Evolutionary conservation across 2,113 vertebrate genomes (phyloP), one percentile per base, ranked within the genome.

Genomic region (Paratilapia polleni): DNA sequence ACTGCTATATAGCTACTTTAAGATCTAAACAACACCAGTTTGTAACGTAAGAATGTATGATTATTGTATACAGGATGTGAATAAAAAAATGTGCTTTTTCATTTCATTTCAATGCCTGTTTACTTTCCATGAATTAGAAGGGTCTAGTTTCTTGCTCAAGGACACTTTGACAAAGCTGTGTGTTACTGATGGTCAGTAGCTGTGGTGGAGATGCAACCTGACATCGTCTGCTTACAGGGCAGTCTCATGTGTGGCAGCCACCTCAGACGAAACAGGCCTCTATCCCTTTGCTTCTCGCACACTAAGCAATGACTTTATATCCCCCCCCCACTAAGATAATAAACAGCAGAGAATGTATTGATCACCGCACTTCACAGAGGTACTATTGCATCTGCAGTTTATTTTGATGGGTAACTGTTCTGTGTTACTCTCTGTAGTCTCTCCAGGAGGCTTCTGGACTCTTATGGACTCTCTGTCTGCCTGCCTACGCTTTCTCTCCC

Each of bases 401-500:
- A 77, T 87, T 91, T 56, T 60, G 74, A 82, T 85, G 62, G 75
- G 56, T 66, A 85, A 85, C 64, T 60, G 43, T 49, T n/a, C 34
- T 52, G 64, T 81, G 63, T 81, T 82, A 24, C 74, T 73, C 73
- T 68, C 43, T 80, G 70, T 10, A 41, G 76, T 68, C 56, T 64
- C 79, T 86, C 24, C 77, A 81, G 77, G 17, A 57, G 81, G 57
- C 61, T 77, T 52, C 54, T 56, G 58, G 81, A 88, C 75, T 75
- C 74, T 77, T 58, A 57, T 84, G 59, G 87, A 89, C 88, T 90
- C 59, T 74, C 58, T 70, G 56, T 81, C 82, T 89, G 82, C 76
- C 57, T 85, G 87, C 89, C 89, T 81, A 91, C 83, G 47, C 82
- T 77, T 81, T 82, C 70, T 87, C 84, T 90, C 63, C 58, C 88